Conservation (phyloP, 53 echinoderm and acorn worm species). For the Echinometra lucunter region DNA sequence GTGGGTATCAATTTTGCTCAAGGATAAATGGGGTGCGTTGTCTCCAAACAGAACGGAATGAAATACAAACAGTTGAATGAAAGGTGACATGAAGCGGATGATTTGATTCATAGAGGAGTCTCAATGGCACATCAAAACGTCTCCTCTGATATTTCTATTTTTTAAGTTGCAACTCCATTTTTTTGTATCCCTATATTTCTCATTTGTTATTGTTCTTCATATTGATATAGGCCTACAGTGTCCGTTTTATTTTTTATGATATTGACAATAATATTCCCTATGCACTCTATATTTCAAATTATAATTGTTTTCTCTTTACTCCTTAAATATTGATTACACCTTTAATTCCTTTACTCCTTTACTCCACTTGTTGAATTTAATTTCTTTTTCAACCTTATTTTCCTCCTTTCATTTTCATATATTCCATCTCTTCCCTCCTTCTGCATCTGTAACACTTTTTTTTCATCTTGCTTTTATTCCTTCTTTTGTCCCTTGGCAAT, state of each 20-base stretch:
- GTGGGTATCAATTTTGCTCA: constrained; percentile 39
- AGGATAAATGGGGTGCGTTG: constrained; percentile 7
- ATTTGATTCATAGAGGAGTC: constrained; percentile 1
- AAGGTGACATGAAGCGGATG: constrained; percentile 44
- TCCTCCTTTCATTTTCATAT: too few species aligned
- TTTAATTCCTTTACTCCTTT: too few species aligned
- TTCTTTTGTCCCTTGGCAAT: too few species aligned
- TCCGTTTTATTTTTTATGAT: not conserved
- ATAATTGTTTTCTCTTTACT: not conserved
- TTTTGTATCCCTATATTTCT: not conserved
- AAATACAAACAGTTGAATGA: constrained; percentile 50
- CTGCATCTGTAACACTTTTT: too few species aligned
- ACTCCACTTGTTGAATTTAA: too few species aligned
- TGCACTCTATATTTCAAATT: not conserved
- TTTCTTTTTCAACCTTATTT: too few species aligned
- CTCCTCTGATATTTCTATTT: not conserved
- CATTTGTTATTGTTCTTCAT: not conserved
- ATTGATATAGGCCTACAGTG: not conserved
- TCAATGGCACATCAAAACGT: constrained; percentile 21
- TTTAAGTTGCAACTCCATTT: not conserved
- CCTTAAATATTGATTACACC: not conserved
- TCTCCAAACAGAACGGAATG: constrained; percentile 45
- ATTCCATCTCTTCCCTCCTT: too few species aligned
- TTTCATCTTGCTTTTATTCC: too few species aligned
- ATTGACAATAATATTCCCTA: not conserved